Evolutionary conservation across 1,140 invertebrate species (phyloP).

Genomic region (Reticulitermes speratus): DNA sequence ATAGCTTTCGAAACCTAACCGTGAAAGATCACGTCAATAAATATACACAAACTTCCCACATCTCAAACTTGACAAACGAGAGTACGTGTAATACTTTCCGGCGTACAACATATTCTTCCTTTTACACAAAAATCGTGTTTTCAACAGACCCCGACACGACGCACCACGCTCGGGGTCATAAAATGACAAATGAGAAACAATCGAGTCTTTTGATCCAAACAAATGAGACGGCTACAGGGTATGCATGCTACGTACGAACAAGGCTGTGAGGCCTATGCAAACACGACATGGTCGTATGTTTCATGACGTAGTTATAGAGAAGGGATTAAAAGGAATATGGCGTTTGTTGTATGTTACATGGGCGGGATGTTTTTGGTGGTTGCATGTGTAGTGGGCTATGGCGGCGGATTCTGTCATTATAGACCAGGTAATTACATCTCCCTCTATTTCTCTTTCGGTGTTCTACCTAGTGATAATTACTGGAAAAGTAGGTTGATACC

Average conservation of each 20-base stretch:
- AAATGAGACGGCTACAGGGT: neutral
- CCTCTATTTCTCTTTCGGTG: neutral
- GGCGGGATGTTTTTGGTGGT: neutral
- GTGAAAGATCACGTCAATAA: neutral
- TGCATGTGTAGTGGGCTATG: neutral
- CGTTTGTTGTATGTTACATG: neutral
- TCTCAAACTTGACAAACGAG: neutral
- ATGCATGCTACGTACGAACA: neutral
- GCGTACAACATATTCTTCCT: neutral
- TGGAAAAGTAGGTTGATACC: neutral
- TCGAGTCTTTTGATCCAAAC: neutral
- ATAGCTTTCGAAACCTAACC: neutral
- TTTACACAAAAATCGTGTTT: neutral
- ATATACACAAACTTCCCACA: neutral
- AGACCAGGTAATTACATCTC: neutral
- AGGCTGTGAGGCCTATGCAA: neutral
- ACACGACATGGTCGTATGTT: neutral
- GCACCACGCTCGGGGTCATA: neutral
- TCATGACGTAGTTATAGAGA: neutral
- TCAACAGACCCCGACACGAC: neutral
- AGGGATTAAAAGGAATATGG: neutral
- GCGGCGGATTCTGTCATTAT: neutral
- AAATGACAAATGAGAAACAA: neutral
- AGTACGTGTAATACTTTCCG: neutral
- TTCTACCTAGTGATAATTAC: neutral